These are phyloP conservation scores for Globia sparganii DNA, from an alignment of 2,888 invertebrate genomes.

Conservation along the genomic window DNA sequence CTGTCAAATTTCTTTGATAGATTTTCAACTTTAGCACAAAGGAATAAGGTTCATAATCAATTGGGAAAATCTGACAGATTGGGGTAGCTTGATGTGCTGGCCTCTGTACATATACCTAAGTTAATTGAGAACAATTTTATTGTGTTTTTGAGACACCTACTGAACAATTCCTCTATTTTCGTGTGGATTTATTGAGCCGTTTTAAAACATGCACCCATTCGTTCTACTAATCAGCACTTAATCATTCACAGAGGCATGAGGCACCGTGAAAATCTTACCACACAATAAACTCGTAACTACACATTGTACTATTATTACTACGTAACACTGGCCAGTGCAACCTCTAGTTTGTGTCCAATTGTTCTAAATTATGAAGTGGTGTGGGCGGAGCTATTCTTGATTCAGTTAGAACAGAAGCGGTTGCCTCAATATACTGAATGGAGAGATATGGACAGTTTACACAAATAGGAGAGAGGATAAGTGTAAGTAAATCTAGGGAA, in stretches of 20 bases:
- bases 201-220: not conserved
- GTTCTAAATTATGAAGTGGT: constrained; percentile 34
- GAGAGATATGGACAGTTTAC: constrained; percentile 6
- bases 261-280: constrained; percentile 7
- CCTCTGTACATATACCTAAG: no score
- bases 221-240: not conserved
- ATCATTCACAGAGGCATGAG: not conserved
- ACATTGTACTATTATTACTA: constrained; percentile 21
- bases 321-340: constrained; percentile 9
- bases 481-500: not conserved
- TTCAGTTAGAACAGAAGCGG: constrained; percentile 29
- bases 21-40: no score
- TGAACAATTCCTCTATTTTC: not conserved
- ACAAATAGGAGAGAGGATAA: not conserved
- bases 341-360: constrained; percentile 50
- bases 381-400: constrained; percentile 59
- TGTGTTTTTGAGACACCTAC: not conserved
- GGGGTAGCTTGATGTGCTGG: no score
- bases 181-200: no score
- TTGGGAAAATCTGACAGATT: no score
- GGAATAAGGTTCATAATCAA: no score
- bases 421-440: constrained; percentile 23
- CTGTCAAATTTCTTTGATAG: no score
- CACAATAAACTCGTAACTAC: constrained; percentile 3
- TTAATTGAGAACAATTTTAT: not conserved